These are phyloP conservation scores for Montipora efflorescens DNA, from an alignment of 64 coral and sea anemone genomes.

Conservation along the genomic window DNA sequence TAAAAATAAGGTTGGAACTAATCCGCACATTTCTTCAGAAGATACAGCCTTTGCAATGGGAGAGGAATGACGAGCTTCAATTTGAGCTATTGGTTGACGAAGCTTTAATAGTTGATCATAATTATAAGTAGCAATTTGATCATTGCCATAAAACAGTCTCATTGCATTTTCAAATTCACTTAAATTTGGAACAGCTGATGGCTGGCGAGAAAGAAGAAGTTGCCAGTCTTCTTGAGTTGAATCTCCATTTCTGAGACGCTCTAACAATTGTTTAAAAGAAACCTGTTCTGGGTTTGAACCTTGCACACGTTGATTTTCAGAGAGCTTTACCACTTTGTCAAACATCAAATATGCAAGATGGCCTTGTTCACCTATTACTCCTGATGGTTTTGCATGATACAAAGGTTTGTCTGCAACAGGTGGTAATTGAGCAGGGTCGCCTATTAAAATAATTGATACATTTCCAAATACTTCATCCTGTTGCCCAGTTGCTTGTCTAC, in stretches of 20 bases:
- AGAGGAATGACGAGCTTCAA: constrained; percentile 44
- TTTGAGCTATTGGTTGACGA: constrained; percentile 52
- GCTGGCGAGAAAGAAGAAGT: constrained; percentile 55
- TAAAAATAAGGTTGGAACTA: not conserved
- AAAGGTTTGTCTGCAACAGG: constrained; percentile 78
- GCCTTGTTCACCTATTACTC: constrained; percentile 56
- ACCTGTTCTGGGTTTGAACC: constrained; percentile 17
- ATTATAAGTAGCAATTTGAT: constrained; percentile 62
- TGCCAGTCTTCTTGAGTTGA: constrained; percentile 70
- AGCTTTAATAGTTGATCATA: constrained; percentile 20
- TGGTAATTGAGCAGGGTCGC: constrained; percentile 32
- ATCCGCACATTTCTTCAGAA: constrained; percentile 43
- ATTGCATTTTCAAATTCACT: constrained; percentile 58
- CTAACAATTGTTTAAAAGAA: constrained; percentile 63
- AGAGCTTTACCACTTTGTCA: constrained; percentile 53
- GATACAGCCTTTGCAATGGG: not conserved
- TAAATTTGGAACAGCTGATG: constrained; percentile 33
- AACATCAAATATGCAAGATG: constrained; percentile 61
- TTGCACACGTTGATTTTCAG: constrained; percentile 38
- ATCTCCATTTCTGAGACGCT: constrained; percentile 51
- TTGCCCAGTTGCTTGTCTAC: constrained; percentile 42
- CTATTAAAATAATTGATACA: constrained; percentile 64
- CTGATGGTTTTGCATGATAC: constrained; percentile 39
- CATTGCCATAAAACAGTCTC: constrained; percentile 66
- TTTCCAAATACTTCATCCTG: constrained; percentile 56